Conservation (phyloP, 2,797 vertebrate genomes). For the Smutsia temminckii region DNA sequence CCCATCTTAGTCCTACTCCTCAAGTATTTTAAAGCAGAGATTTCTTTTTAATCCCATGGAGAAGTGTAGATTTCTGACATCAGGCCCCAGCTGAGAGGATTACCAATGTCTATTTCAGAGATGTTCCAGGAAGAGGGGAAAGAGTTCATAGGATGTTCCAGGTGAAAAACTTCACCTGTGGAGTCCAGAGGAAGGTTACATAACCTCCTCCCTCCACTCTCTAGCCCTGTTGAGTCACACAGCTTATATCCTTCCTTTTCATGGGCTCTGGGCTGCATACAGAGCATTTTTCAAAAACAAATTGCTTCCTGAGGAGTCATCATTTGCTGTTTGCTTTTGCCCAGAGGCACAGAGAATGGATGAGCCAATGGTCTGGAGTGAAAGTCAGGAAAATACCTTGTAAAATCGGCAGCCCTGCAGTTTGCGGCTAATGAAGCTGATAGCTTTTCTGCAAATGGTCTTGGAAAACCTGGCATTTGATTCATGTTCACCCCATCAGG, state of each 20-base stretch:
- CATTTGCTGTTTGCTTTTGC: constrained; percentile 64
- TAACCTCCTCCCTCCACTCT: background rate
- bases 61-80: background rate
- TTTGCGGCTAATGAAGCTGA: constrained; percentile 43
- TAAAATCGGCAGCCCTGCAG: constrained; percentile 36
- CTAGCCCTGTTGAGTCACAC: constrained; percentile 37
- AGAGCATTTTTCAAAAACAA: constrained; percentile 70
- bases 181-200: background rate
- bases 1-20: background rate
- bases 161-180: background rate
- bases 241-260: constrained; percentile 41
- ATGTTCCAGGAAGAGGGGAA: background rate
- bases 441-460: constrained; percentile 58
- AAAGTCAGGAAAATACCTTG: constrained; percentile 61
- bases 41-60: background rate
- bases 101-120: background rate
- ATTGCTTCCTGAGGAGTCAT: constrained; percentile 77
- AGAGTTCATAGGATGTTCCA: background rate
- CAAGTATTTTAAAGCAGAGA: background rate
- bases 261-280: constrained; percentile 29
- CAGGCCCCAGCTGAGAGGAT: background rate
- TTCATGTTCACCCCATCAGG: background rate
- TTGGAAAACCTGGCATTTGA: background rate
- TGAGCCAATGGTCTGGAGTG: constrained; percentile 14
- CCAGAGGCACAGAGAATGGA: constrained; percentile 60